Evolutionary conservation across 1,140 invertebrate genomes (phyloP), one percentile per base, ranked within the genome.

Genomic region (Drosophila ficusphila): DNA sequence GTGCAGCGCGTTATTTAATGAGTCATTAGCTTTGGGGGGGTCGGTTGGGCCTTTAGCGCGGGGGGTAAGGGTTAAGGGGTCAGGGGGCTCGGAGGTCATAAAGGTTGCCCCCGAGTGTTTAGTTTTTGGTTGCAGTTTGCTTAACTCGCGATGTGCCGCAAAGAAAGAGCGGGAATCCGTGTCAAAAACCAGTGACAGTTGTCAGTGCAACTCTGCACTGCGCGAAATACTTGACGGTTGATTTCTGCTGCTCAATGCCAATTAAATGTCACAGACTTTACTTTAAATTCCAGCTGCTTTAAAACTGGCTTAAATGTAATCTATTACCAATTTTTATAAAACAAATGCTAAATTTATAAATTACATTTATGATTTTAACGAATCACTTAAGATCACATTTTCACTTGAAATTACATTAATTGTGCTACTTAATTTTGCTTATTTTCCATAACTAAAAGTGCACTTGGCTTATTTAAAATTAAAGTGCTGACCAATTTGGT

Each of bases 161-260:
- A 11, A 46, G 33, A 52, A 27, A 14, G 27, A 27, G 25, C 36
- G 42, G 9, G 36, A 64, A 86, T 56, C 56, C 77, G 81, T 86
- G 81, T 86, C 81, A 86, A 77, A 86, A 54, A 64, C 72, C 48
- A 71, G 71, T 78, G 81, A 88, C 82, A 82, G 77, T 88, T 85
- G 79, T 86, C 81, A 75, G 79, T 56, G 34, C 25, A 46, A 27
- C 42, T 0, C 1, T 16, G 21, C 64, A 68, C 64, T 44, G 60
- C 2, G 21, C 25, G 38, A 62, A 57, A 44, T 16, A 6, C 16
- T 23, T 23, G 23, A 3, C 23, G 5, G 23, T 23, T 23, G 23
- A 23, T 23, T 3, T 23, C 2, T 23, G 23, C 5, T 5, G 2
- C 23, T 3, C 23, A 23, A 23, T 23, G 23, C 5, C 23, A 23